Evolutionary conservation across 2,888 invertebrate species (phyloP).

Genomic region (Cosmorhoe ocellata): DNA sequence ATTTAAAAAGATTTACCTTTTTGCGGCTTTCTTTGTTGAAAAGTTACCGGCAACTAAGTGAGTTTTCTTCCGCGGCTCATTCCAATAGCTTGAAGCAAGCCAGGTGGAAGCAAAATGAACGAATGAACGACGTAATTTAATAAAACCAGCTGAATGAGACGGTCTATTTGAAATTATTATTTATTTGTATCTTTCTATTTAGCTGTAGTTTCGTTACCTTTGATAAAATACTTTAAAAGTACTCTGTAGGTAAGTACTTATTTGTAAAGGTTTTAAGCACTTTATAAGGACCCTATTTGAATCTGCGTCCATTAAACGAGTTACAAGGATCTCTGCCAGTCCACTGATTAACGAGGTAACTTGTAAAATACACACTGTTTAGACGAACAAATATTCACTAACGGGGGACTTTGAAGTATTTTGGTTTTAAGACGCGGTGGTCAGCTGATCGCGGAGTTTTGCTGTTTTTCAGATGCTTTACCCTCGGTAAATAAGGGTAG

Average conservation of each 20-base stretch:
- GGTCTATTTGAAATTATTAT: slow-evolving; percentile 6
- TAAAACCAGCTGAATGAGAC: slow-evolving; percentile 2
- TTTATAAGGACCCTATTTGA: slow-evolving; percentile 5
- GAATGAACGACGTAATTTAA: slow-evolving; percentile 9
- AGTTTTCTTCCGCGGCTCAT: slow-evolving; percentile 1
- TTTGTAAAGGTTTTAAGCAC: neutral
- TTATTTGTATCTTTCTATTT: neutral
- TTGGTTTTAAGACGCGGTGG: no score
- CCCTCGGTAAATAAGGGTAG: no score
- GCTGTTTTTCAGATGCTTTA: no score
- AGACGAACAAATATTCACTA: slow-evolving; percentile 11
- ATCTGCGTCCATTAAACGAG: slow-evolving; percentile 21
- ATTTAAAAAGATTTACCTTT: no score
- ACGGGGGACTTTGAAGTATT: slow-evolving; percentile 15
- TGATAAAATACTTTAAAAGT: no score
- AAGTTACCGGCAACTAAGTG: neutral
- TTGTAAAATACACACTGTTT: slow-evolving; percentile 31
- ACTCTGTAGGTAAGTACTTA: no score
- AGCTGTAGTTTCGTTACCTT: slow-evolving; percentile 1
- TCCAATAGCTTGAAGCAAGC: slow-evolving; percentile 8
- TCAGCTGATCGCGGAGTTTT: no score
- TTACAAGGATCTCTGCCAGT: slow-evolving; percentile 27
- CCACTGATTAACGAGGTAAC: slow-evolving; percentile 30
- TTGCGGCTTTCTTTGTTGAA: neutral
- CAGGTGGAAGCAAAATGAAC: slow-evolving; percentile 10